These are phyloP conservation scores for Chorisops tibialis DNA, from an alignment of 2,888 invertebrate genomes.

Conservation along the genomic window DNA sequence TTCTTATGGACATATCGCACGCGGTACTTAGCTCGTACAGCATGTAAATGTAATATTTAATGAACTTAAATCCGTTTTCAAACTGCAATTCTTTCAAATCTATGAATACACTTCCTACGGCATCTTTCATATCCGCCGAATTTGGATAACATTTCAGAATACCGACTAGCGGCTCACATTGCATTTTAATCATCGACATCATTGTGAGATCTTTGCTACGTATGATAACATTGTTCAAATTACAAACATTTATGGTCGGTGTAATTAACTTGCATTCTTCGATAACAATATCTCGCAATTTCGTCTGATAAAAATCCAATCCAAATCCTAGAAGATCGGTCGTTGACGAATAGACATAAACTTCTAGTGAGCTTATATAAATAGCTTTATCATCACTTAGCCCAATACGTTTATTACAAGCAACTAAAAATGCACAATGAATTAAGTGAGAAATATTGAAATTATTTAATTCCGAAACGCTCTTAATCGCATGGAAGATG, in stretches of 20 bases:
- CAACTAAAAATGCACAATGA: slow-evolving; percentile 46
- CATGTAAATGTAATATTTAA: slow-evolving; percentile 47
- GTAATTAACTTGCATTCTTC: slow-evolving; percentile 35
- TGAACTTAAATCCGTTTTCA: slow-evolving; percentile 28
- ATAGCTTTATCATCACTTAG: slow-evolving; percentile 44
- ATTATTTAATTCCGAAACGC: slow-evolving; percentile 45
- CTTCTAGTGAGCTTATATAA: slow-evolving; percentile 48
- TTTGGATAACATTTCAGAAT: slow-evolving; percentile 31
- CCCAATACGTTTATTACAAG: slow-evolving; percentile 46
- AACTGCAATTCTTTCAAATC: slow-evolving; percentile 32
- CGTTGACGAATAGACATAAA: slow-evolving; percentile 48
- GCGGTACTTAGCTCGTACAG: slow-evolving; percentile 52
- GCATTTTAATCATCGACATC: slow-evolving; percentile 44
- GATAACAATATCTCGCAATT: slow-evolving; percentile 45
- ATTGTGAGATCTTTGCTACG: slow-evolving; percentile 41
- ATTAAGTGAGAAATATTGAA: slow-evolving; percentile 48
- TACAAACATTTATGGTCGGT: slow-evolving; percentile 5
- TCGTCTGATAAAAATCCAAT: slow-evolving; percentile 46
- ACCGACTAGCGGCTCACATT: slow-evolving; percentile 42
- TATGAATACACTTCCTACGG: slow-evolving; percentile 38
- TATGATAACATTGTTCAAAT: slow-evolving; percentile 42
- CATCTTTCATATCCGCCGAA: slow-evolving; percentile 27
- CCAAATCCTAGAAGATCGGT: slow-evolving; percentile 49
- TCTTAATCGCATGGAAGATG: slow-evolving; percentile 51
- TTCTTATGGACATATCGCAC: slow-evolving; percentile 46